A percentile compares a stretch with the other conserved stretches of the same genome.
phyloP scores from a whole-genome alignment of 2,888 invertebrate species.

The Pogonocherus hispidulus region DNA sequence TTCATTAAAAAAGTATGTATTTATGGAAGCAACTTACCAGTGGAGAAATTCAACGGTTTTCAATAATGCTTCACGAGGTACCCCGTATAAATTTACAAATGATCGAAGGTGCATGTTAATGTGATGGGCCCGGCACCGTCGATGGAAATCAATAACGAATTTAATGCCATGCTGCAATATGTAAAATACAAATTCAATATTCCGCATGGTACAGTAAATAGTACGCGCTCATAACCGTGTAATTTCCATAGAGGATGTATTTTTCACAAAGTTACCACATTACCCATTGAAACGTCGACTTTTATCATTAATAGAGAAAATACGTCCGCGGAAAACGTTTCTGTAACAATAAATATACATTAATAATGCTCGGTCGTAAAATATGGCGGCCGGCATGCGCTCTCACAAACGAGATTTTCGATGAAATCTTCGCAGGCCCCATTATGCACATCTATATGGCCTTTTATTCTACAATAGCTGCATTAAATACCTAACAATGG shows the following conservation, averaged over 20 bases:
- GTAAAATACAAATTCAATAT: constrained; percentile 11
- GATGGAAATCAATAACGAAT: too few species aligned
- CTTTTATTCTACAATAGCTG: constrained; percentile 53
- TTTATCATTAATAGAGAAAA: constrained; percentile 36
- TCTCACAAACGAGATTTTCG: constrained; percentile 50
- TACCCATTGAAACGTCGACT: constrained; percentile 38
- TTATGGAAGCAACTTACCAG: too few species aligned
- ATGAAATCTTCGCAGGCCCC: constrained; percentile 51
- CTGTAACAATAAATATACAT: constrained; percentile 38
- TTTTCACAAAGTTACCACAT: constrained; percentile 20
- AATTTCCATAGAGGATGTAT: constrained; percentile 27
- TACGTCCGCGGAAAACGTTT: constrained; percentile 26
- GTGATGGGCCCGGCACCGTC: too few species aligned
- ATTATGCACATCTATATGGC: constrained; percentile 51
- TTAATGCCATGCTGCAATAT: too few species aligned
- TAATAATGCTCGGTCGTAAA: constrained; percentile 37
- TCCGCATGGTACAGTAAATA: neutral
- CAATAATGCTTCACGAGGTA: too few species aligned
- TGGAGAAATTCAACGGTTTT: too few species aligned
- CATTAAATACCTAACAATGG: constrained; percentile 53
- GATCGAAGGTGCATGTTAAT: too few species aligned
- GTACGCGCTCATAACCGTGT: constrained; percentile 23
- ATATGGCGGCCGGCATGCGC: constrained; percentile 37
- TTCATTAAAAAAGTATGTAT: too few species aligned
- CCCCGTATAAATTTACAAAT: too few species aligned